Evolutionary conservation across 2,888 invertebrate genomes (phyloP).

Genomic region (Pseudococcus jackbeardsleyi): DNA sequence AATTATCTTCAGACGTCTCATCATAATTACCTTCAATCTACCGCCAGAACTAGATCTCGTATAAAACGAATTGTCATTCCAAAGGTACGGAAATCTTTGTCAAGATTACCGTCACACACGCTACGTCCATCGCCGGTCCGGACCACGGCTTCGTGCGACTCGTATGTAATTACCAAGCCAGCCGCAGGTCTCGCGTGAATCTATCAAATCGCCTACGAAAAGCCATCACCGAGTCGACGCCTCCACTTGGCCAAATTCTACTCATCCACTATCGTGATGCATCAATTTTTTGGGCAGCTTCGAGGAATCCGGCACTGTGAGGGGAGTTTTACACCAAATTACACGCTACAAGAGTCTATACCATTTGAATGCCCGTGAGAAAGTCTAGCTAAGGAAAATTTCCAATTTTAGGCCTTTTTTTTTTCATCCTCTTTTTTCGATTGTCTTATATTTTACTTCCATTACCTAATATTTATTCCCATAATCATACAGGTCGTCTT

Average conservation of each 20-base stretch:
- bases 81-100: constrained; percentile 57
- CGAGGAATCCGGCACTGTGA: background rate
- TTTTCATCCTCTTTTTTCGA: background rate
- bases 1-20: constrained; percentile 1
- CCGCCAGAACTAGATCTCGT: background rate
- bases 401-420: constrained; percentile 26
- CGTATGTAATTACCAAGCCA: background rate
- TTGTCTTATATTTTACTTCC: background rate
- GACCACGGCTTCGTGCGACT: background rate
- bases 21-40: background rate
- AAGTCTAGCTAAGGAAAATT: background rate
- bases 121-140: background rate
- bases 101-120: constrained; percentile 43
- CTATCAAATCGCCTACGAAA: background rate
- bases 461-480: background rate
- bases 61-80: constrained; percentile 53
- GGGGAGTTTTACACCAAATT: background rate
- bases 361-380: background rate
- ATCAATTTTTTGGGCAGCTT: background rate
- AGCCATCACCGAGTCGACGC: background rate
- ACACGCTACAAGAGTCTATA: background rate
- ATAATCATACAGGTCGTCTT: constrained; percentile 38
- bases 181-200: constrained; percentile 10
- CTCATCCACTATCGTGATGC: background rate
- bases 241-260: background rate